phyloP scores from a whole-genome alignment of 1,140 invertebrate genomes.

The Leptinotarsa lineolata region DNA sequence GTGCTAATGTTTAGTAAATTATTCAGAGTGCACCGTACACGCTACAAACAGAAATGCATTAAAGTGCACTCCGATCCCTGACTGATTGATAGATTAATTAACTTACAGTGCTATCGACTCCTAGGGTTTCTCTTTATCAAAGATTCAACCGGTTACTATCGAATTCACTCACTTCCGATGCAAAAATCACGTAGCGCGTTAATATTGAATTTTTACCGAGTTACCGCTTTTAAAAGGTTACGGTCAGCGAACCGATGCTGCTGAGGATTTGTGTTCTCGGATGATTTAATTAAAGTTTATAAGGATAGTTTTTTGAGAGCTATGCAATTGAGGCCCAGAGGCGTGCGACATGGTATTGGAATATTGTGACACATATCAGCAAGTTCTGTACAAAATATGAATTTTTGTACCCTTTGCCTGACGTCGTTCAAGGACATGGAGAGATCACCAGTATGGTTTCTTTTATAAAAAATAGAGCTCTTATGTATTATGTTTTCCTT shows the following conservation, averaged over 20 bases:
- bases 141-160: slow-evolving; percentile 33
- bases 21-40: slow-evolving; percentile 48
- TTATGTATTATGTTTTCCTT: no score
- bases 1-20: slow-evolving; percentile 51
- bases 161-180: slow-evolving; percentile 34
- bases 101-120: slow-evolving; percentile 43
- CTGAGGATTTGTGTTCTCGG: slow-evolving; percentile 13
- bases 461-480: no score
- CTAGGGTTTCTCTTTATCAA: slow-evolving; percentile 36
- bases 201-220: slow-evolving; percentile 23
- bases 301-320: not conserved
- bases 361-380: no score
- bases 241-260: slow-evolving; percentile 11
- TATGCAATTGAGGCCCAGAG: not conserved
- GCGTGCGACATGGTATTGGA: not conserved
- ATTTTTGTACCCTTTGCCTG: no score
- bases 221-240: slow-evolving; percentile 16
- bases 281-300: slow-evolving; percentile 22
- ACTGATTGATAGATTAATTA: slow-evolving; percentile 51
- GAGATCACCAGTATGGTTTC: no score
- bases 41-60: slow-evolving; percentile 47
- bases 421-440: no score
- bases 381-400: no score
- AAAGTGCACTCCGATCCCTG: slow-evolving; percentile 49
- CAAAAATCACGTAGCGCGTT: slow-evolving; percentile 26